Evolutionary conservation across 2,113 vertebrate species (phyloP), one percentile per base, ranked within the genome.

Genomic region (Peromyscus leucopus): DNA sequence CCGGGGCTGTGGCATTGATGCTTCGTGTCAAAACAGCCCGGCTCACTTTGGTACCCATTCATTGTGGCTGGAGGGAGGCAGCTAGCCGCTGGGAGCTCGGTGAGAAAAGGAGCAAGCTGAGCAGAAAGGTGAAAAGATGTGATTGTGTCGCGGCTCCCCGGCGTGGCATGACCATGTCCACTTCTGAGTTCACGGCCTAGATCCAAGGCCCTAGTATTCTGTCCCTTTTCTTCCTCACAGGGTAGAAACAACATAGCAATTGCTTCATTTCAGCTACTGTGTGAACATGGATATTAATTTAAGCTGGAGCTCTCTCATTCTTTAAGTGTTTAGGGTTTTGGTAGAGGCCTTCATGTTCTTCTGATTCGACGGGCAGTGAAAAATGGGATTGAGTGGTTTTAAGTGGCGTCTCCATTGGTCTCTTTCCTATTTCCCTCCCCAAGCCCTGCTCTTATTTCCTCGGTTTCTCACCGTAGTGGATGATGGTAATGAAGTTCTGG

Each of bases 21-120:
- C 96, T 98, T 96, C 84, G 89, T 98, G 98, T 98, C 98, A 98
- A 98, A 98, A 98, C 98, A 98, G 97, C 96, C 97, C 95, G 88
- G 97, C 97, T 98, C 98, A 96, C 98, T 98, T 96, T 89, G 97
- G 94, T 96, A 85, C 98, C 87, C 94, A 91, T 92, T 98, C 98
- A 98, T 95, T 96, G 98, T 97, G 87, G 59, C 98, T 97, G 97
- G 90, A 97, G 98, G 97, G 97, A 98, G 97, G 97, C 98, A 15
- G 93, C 96, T 98, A 95, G 97, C 96, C 26, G 63, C 96, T 22
- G 63, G 90, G 97, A 98, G 95, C 95, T 94, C 16, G 78, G 98
- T 12, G 95, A 97, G 97, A 98, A 91, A 98, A 98, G 94, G 94
- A 97, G 97, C 97, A 78, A 75, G 91, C 96, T 96, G 96, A 94